Evolutionary conservation across 1,140 invertebrate genomes (phyloP), one percentile per base, ranked within the genome.

Genomic region (Magallana angulata): DNA sequence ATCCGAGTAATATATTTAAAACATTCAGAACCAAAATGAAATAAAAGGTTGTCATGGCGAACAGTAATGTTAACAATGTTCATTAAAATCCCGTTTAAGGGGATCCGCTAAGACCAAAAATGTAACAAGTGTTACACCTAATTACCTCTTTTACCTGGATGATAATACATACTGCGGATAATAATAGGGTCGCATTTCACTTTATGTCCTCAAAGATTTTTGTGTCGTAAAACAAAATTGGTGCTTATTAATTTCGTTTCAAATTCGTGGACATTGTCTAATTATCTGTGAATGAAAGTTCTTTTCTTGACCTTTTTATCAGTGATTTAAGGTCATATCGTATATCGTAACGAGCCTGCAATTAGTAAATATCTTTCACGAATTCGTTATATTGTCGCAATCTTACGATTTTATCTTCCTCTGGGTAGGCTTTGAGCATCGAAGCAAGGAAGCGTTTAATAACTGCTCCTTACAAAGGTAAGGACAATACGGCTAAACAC

Each of bases 241-340:
- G 12, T 30, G 68, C 68, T 76, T 76, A 76, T 76, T 76, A 76
- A 76, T 76, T 76, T 24, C 36, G 24, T 76, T 76, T 30, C 18
- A 76, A 76, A 24, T 76, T 48, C 36, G 68, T 76, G 68, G 30
- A 76, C 68, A 76, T 76, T 76, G 68, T 76, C 68, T 76, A 76
- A 76, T 76, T 76, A 76, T 76, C 68, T 76, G 68, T 76, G 8
- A 24, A 76, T 76, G 14, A 14, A 30, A 30, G 9, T 30, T 30
- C 36, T 76, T 36, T 30, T 30, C 36, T 7, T 30, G 24, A 30
- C 68, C 68, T 76, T 76, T 76, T 76, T 76, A 76, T 30, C 68
- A 76, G 12, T 76, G 68, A 76, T 76, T 76, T 76, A 76, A 76
- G 68, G 68, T 76, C 68, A 76, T 76, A 48, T 76, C 68, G 36